A percentile compares a stretch with the other conserved stretches of the same genome.
phyloP scores from a whole-genome alignment of 53 echinoderm and acorn worm species.

The Holothuria leucospilota region DNA sequence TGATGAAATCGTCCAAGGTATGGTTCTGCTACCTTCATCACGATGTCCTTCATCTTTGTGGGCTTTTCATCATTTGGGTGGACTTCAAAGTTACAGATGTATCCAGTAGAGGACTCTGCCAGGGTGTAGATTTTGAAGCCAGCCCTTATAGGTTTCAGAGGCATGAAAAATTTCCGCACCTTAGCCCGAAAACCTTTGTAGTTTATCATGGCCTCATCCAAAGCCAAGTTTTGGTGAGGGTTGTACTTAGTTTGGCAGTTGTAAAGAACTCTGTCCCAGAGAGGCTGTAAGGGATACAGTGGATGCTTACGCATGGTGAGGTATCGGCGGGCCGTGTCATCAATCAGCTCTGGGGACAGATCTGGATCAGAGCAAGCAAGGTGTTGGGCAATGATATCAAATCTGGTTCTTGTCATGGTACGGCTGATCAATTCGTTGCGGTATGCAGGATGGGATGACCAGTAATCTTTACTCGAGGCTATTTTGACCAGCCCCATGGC shows the following conservation, averaged over 20 bases:
- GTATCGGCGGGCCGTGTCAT: background rate
- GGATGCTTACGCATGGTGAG: background rate
- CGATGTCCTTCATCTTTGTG: no score
- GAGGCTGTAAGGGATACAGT: slow-evolving; percentile 9
- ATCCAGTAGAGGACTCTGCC: background rate
- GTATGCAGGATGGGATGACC: slow-evolving; percentile 40
- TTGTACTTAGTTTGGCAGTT: slow-evolving; percentile 19
- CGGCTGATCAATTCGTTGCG: slow-evolving; percentile 23
- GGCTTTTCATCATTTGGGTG: no score
- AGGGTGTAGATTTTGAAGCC: no score
- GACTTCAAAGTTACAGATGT: background rate
- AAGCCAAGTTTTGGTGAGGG: no score
- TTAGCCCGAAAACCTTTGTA: slow-evolving; percentile 45
- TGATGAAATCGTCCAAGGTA: no score
- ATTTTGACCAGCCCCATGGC: slow-evolving; percentile 28
- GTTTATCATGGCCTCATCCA: no score
- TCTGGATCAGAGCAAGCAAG: slow-evolving; percentile 21
- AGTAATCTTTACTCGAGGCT: slow-evolving; percentile 19
- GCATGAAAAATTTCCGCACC: background rate
- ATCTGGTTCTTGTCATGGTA: slow-evolving; percentile 44
- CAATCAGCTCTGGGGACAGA: background rate
- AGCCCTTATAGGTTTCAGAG: no score
- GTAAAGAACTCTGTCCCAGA: slow-evolving; percentile 38
- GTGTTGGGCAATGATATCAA: slow-evolving; percentile 15
- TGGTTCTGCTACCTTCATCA: no score